Evolutionary conservation across 2,797 vertebrate species (phyloP), one percentile per base, ranked within the genome.

Genomic region (Babyrousa celebensis): DNA sequence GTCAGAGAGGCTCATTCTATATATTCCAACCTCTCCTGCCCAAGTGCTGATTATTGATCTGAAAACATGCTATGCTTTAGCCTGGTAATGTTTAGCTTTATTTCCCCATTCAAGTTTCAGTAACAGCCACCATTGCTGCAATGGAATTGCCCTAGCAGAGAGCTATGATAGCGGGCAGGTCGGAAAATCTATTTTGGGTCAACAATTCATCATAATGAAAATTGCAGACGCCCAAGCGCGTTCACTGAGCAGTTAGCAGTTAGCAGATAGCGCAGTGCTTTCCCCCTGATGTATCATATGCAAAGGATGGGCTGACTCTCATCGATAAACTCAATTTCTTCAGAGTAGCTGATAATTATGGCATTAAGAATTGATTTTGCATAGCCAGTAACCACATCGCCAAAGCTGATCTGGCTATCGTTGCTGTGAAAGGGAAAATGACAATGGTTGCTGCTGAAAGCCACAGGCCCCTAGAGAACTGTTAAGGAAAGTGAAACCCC

Each of bases 151-250:
- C 95, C 89, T 94, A 96, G 96, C 95, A 94, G 97, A 98, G 98
- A 80, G 65, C 93, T 93, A 96, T 85, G 92, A 98, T 94, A 93
- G 75, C 36, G 52, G 93, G 97, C 97, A 97, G 98, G 94, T 97
- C 96, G 97, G 97, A 82, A 93, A 97, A 93, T 95, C 92, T 98
- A 96, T 97, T 92, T 96, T 87, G 96, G 96, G 98, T 98, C 97
- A 97, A 97, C 97, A 98, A 90, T 98, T 98, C 96, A 78, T 96
- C 92, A 85, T 98, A 97, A 97, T 97, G 97, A 98, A 98, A 98
- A 98, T 94, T 92, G 87, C 96, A 98, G 79, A 91, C 92, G 48
- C 90, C 95, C 97, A 91, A 96, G 94, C 77, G 62, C 96, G 95
- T 97, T 97, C 95, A 89, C 92, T 68, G 89, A 98, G 92, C 95